Conservation (phyloP, 2,797 vertebrate genomes). For the Xyrichtys novacula region DNA sequence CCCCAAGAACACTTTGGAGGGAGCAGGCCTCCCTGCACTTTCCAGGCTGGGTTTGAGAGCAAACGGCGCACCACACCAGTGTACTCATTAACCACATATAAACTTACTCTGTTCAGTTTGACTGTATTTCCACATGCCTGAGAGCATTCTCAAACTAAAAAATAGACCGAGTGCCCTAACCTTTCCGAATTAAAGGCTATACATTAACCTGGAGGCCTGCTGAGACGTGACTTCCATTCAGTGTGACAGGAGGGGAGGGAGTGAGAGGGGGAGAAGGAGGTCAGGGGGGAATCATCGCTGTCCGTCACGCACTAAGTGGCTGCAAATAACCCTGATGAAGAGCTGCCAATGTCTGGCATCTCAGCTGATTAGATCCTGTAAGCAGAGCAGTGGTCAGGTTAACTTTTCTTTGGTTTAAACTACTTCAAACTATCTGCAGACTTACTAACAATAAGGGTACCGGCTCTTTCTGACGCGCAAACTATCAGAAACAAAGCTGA, state of each 20-base stretch:
- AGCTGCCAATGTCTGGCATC: slow-evolving; percentile 43
- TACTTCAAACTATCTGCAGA: slow-evolving; percentile 19
- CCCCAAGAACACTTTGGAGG: slow-evolving; percentile 71
- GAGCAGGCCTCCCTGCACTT: slow-evolving; percentile 63
- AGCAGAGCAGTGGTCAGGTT: slow-evolving; percentile 45
- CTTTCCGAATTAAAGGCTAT: slow-evolving; percentile 70
- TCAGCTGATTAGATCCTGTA: slow-evolving; percentile 28
- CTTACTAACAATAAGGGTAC: slow-evolving; percentile 22
- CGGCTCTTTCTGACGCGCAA: slow-evolving; percentile 9
- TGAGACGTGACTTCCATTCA: slow-evolving; percentile 71
- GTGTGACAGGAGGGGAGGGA: slow-evolving; percentile 49
- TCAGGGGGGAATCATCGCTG: slow-evolving; percentile 40
- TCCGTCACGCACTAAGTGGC: slow-evolving; percentile 64
- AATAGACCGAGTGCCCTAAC: slow-evolving; percentile 37
- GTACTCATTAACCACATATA: slow-evolving; percentile 70
- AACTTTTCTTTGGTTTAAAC: too few species aligned
- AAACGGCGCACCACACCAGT: slow-evolving; percentile 50
- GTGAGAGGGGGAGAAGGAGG: slow-evolving; percentile 42
- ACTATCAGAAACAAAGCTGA: slow-evolving; percentile 35
- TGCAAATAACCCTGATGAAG: slow-evolving; percentile 65
- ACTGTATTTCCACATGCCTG: slow-evolving; percentile 44
- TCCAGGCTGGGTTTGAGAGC: slow-evolving; percentile 62
- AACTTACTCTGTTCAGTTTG: slow-evolving; percentile 41
- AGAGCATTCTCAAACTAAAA: slow-evolving; percentile 32
- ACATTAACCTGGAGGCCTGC: slow-evolving; percentile 67